Base-by-base conservation (phyloP, 2,888 invertebrate genomes). In the Coelogynopora nodosa region DNA sequence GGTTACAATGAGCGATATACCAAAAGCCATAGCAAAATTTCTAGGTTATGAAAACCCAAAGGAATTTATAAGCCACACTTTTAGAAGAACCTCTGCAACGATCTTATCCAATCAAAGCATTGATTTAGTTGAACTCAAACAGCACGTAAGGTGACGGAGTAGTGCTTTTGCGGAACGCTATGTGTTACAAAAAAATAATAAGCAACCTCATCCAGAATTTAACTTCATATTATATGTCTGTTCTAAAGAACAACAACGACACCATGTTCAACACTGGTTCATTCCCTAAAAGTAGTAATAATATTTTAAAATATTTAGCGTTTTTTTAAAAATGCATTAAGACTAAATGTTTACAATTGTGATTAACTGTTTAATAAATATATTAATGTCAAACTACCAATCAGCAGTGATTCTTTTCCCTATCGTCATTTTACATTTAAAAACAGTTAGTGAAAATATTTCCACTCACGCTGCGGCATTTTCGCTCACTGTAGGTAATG, bases 81-180 rank as follows among this genome's bases (percentile, higher is more conserved):
- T 74, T 23, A 13, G 74, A 23, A 13, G 74, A 26, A 74, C 74
- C 18, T 74, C 74, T 23, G 74, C 74, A 23, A 74, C 74, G 27
- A 74, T 74, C 27, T 26, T 74, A 13, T 23, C 23, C 74, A 26
- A 74, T n/a, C 74, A 74, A 26, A 26, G 74, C 18, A 74, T 74
- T 74, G 74, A 26, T 23, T 18, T 74, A 23, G 74, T 74, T 74
- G 74, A 74, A 74, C 23, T 74, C 18, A 74, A 74, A 26, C 74
- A 74, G 2, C 74, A 74, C 74, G 74, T 10, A 74, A 74, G 74
- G 23, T 74, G 74, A 26, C 74, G 74, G 18, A 74, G 74, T 74
- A 74, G 23, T 74, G 27, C 74, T 74, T 10, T 74, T 26, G 74
- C 74, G 23, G 74, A 74, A 74, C 74, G 74, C 74, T 74, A 74